Conservation (phyloP, 2,113 vertebrate species). For the Ailuropoda melanoleuca region DNA sequence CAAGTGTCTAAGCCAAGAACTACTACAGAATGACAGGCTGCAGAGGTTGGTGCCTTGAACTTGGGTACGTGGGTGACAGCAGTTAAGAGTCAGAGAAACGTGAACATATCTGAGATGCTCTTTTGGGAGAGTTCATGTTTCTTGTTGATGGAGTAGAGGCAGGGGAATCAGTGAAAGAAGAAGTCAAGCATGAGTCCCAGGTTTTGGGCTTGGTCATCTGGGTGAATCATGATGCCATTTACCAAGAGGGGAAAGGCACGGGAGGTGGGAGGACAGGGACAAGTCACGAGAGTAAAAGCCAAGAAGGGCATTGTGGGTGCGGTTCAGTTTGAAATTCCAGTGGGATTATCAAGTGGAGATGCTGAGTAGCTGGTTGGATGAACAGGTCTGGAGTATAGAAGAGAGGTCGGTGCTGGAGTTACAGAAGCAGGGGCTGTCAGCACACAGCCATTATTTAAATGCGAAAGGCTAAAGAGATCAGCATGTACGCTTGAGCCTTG, state of each 20-base stretch:
- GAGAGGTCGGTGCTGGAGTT: neutral
- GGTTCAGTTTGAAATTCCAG: neutral
- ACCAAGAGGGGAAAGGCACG: neutral
- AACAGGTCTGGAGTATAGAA: neutral
- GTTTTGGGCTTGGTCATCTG: neutral
- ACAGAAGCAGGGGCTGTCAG: neutral
- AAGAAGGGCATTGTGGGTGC: neutral
- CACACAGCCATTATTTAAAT: neutral
- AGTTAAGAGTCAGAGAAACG: neutral
- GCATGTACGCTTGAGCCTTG: neutral
- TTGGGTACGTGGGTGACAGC: neutral
- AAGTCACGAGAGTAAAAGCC: neutral
- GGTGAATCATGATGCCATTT: neutral
- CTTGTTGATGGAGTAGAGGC: neutral
- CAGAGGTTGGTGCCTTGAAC: neutral
- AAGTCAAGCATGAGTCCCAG: neutral
- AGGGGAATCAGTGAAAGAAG: neutral
- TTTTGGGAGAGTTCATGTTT: neutral
- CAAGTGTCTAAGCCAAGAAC: neutral
- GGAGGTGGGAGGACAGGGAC: neutral
- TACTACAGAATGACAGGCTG: neutral
- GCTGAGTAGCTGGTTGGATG: neutral
- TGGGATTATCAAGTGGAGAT: neutral
- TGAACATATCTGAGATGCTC: neutral
- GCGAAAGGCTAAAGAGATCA: neutral